Percentiles rank a stretch among this genome's conserved stretches.
These are phyloP conservation scores for Drepana falcataria DNA, from an alignment of 2,888 invertebrate species.

Conservation along the genomic window DNA sequence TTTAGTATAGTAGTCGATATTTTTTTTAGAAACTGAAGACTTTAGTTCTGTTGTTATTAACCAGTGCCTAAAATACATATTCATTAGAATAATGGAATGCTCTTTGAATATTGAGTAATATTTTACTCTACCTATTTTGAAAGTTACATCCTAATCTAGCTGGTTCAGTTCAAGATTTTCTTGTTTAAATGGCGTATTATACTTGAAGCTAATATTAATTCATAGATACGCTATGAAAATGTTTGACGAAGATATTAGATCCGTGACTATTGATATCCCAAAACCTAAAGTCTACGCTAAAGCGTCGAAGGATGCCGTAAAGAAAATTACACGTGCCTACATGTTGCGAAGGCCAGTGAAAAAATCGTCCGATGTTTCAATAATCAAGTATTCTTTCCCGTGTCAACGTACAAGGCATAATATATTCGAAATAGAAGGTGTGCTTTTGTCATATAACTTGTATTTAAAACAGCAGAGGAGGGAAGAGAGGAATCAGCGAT, in stretches of 20 bases:
- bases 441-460: constrained; percentile 42
- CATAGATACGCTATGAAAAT: constrained; percentile 7
- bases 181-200: no score
- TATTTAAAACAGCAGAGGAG: constrained; percentile 40
- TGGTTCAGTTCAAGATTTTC: no score
- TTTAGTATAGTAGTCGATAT: no score
- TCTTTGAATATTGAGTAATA: no score
- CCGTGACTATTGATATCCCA: constrained; percentile 35
- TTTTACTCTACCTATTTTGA: no score
- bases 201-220: no score
- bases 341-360: constrained; percentile 10
- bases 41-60: no score
- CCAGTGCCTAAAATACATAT: no score
- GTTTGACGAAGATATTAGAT: constrained; percentile 29
- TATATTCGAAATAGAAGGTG: constrained; percentile 34
- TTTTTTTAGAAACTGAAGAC: no score
- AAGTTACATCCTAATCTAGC: no score
- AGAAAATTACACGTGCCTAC: constrained; percentile 15
- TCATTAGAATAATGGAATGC: no score
- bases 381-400: constrained; percentile 30
- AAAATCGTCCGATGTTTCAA: constrained; percentile 20
- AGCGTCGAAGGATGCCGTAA: constrained; percentile 9
- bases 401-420: constrained; percentile 28
- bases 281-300: constrained; percentile 24
- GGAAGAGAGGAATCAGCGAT: constrained; percentile 28